Conservation (phyloP, 2,113 vertebrate genomes). For the Cariama cristata region DNA sequence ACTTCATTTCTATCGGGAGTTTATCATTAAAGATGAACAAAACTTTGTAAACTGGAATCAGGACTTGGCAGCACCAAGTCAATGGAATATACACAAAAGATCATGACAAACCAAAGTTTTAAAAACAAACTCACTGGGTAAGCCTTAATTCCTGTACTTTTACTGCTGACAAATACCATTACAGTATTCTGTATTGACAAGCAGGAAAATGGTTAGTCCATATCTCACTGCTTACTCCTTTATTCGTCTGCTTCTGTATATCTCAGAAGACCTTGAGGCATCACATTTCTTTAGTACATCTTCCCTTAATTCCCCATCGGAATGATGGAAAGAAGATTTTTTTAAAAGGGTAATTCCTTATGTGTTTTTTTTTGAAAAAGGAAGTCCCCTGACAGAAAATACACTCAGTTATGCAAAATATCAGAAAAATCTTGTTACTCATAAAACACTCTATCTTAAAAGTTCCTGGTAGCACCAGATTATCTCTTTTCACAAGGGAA, state of each 20-base stretch:
- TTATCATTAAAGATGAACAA: neutral
- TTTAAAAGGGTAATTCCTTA: neutral
- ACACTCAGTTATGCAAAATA: neutral
- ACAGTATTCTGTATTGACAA: neutral
- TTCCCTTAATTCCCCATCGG: neutral
- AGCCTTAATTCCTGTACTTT: neutral
- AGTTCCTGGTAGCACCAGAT: neutral
- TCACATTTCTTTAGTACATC: no score
- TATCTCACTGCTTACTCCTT: neutral
- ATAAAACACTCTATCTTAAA: neutral
- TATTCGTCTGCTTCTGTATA: neutral
- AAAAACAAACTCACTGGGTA: neutral
- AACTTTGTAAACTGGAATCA: neutral
- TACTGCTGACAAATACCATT: neutral
- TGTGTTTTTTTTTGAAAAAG: neutral
- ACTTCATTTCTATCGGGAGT: no score
- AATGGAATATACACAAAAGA: neutral
- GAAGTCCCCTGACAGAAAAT: neutral
- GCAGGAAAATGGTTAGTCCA: neutral
- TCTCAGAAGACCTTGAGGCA: neutral
- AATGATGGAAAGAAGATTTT: neutral
- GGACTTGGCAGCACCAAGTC: neutral
- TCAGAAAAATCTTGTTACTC: neutral
- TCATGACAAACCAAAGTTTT: neutral
- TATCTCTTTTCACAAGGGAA: neutral